Evolutionary conservation across 2,113 vertebrate genomes (phyloP), one percentile per base, ranked within the genome.

Genomic region (Entelurus aequoreus): DNA sequence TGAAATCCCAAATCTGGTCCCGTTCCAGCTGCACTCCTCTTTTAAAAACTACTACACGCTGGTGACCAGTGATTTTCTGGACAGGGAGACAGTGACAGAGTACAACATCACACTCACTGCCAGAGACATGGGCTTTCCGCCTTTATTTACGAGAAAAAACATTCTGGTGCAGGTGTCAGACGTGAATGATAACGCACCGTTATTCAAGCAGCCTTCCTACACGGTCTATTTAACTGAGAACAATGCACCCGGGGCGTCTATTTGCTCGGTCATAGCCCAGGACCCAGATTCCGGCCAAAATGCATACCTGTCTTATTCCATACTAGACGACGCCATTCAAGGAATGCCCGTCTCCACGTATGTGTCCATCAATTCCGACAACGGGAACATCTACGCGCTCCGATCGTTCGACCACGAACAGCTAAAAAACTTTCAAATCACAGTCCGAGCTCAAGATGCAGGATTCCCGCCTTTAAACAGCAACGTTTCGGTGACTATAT

Each of bases 11-110:
- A 77, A 88, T 0, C 66, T 86, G 0, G 68, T 91, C 0, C 94
- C 94, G 0, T 97, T 97, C 0, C 90, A 91, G 58, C 89, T 96
- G 0, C 86, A 89, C 53, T 90, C 94, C 1, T 93, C 94, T 1
- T 95, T 93, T 76, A 93, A 82, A 58, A 94, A 95, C 70, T 94
- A 94, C 49, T 97, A 97, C 62, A 94, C 93, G 0, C 72, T 96
- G 14, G 88, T 95, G 6, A 94, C 93, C 36, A 88, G 78, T 0
- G 91, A 90, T 6, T 75, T 86, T 0, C 78, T 97, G 78, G 94
- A 97, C 68, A 75, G 94, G 14, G 94, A 97, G 76, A 38, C 5
- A 0, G 83, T 81, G 3, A 54, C 84, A 0, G 90, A 93, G 66
- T 96, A 94, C 63, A 94, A 93, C 2, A 56, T 96, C 6, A 94